Conservation (phyloP, 2,113 vertebrate species). For the Litocranius walleri region DNA sequence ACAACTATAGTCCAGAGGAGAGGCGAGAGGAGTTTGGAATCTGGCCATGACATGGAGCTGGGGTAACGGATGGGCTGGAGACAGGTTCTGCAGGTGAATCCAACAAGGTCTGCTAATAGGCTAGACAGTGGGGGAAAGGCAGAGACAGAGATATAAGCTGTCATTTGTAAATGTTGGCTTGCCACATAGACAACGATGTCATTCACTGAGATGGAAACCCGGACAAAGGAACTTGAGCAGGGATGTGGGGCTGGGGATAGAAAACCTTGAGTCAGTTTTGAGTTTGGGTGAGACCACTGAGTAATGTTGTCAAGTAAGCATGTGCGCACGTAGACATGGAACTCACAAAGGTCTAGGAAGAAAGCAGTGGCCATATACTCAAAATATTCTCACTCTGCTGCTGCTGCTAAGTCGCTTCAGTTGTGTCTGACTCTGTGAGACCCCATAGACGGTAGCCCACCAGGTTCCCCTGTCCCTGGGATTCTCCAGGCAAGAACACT, state of each 20-base stretch:
- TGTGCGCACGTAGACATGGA: rapidly evolving
- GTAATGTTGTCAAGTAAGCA: neutral
- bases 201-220: neutral
- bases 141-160: neutral
- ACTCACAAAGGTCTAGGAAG: neutral
- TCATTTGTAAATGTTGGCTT: neutral
- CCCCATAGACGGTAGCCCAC: no score
- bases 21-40: neutral
- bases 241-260: neutral
- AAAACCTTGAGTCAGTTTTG: neutral
- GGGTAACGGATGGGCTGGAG: neutral
- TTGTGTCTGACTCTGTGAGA: no score
- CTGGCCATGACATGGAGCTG: neutral
- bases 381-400: neutral
- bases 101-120: neutral
- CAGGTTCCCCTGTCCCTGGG: no score
- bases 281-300: neutral
- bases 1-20: neutral
- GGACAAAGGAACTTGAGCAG: neutral
- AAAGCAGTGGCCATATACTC: neutral
- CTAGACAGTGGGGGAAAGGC: neutral
- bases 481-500: no score
- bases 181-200: neutral
- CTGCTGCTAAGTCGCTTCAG: no score
- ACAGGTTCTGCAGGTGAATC: neutral